A percentile compares a stretch with the other conserved stretches of the same genome.
phyloP scores from a whole-genome alignment of 2,888 invertebrate genomes.

The Operophtera brumata region DNA sequence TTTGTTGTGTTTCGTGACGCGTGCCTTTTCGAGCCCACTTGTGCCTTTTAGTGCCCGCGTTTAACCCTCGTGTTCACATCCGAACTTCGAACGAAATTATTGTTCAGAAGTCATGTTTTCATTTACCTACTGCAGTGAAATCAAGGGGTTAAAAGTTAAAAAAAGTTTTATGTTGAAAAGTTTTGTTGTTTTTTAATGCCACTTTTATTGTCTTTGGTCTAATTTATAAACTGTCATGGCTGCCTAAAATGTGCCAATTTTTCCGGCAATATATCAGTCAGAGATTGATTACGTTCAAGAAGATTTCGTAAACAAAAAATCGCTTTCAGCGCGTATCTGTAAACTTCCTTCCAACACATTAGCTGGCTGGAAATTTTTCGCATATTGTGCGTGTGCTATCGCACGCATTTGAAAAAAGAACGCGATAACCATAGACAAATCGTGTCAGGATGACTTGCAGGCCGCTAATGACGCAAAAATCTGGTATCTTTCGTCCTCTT shows the following conservation, averaged over 20 bases:
- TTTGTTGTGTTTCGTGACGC: constrained; percentile 76
- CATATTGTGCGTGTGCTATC: constrained; percentile 74
- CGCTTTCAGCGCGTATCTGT: constrained; percentile 69
- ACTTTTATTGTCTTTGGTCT: constrained; percentile 2
- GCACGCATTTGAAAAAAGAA: constrained; percentile 66
- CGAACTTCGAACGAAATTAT: constrained; percentile 58
- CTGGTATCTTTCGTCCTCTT: constrained; percentile 63
- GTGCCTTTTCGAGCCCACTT: constrained; percentile 71
- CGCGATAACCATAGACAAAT: constrained; percentile 78
- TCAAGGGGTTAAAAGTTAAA: constrained; percentile 44
- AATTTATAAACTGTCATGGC: not conserved
- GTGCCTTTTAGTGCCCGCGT: constrained; percentile 77
- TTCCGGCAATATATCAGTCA: not conserved
- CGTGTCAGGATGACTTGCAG: constrained; percentile 70
- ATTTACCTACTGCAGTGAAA: constrained; percentile 35
- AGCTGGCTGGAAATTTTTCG: constrained; percentile 65
- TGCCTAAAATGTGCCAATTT: not conserved
- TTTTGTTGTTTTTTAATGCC: constrained; percentile 5
- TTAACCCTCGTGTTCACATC: constrained; percentile 64
- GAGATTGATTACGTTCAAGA: constrained; percentile 22
- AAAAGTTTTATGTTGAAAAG: constrained; percentile 30
- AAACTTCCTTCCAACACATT: constrained; percentile 75
- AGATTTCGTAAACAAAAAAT: constrained; percentile 47
- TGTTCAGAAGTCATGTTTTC: constrained; percentile 55
- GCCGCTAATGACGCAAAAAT: constrained; percentile 75